These are phyloP conservation scores for Intellagama lesueurii DNA, from an alignment of 2,797 vertebrate species.

Conservation along the genomic window DNA sequence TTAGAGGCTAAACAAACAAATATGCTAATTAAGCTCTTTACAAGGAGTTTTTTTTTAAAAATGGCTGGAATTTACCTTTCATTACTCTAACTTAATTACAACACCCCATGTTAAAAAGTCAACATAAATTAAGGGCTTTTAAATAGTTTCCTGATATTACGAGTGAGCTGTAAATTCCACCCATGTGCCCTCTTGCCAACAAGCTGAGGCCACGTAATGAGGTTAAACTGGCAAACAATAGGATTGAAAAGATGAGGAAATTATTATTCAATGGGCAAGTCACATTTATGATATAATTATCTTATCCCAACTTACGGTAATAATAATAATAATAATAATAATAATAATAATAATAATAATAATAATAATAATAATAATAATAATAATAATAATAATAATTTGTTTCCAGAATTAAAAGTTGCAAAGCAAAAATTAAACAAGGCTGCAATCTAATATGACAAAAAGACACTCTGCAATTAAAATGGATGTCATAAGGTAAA, in stretches of 20 bases:
- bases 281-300: not conserved
- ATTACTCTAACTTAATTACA: conserved; percentile 84
- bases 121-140: conserved; percentile 74
- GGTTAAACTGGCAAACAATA: not conserved
- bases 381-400: no score
- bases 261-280: not conserved
- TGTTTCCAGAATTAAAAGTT: conserved; percentile 32
- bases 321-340: no score
- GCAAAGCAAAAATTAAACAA: conserved; percentile 28
- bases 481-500: conserved; percentile 61
- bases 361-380: no score
- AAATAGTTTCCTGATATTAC: conserved; percentile 56
- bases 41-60: conserved; percentile 64
- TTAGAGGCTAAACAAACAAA: conserved; percentile 82
- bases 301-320: not conserved
- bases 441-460: conserved; percentile 47
- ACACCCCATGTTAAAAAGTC: conserved; percentile 75
- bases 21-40: conserved; percentile 82
- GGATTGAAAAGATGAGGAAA: not conserved
- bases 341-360: no score
- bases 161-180: conserved; percentile 46
- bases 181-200: not conserved
- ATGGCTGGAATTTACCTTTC: conserved; percentile 84
- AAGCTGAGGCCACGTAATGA: not conserved
- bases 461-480: conserved; percentile 47